Evolutionary conservation across 2,113 vertebrate genomes (phyloP).

Genomic region (Madoqua kirkii): DNA sequence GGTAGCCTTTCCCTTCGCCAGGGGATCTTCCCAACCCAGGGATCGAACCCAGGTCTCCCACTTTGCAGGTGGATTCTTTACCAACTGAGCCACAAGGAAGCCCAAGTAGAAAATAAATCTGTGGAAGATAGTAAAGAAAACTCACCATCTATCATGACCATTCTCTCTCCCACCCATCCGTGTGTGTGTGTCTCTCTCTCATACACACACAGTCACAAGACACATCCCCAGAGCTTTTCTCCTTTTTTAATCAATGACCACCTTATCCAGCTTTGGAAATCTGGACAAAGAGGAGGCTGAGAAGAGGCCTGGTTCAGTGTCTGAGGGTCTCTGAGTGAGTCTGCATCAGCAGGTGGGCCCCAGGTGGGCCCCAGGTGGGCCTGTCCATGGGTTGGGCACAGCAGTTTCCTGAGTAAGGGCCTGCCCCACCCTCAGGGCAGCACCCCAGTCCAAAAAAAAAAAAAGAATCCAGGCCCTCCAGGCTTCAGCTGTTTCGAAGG

Average conservation of each 20-base stretch:
- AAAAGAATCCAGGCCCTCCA: constrained; percentile 40
- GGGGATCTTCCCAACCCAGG: not conserved
- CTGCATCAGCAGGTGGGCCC: constrained; percentile 34
- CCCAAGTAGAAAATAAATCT: constrained; percentile 11
- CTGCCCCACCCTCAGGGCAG: constrained; percentile 59
- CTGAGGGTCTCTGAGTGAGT: constrained; percentile 59
- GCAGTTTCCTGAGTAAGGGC: constrained; percentile 74
- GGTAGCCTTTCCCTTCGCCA: not conserved
- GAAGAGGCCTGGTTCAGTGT: constrained; percentile 53
- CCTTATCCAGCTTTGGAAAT: constrained; percentile 65
- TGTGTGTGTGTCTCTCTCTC: not conserved
- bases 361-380: not conserved
- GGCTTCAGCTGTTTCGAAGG: constrained; percentile 34
- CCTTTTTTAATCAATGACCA: constrained; percentile 74
- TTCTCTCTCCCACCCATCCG: not conserved
- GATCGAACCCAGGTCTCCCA: not conserved
- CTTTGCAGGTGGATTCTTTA: not conserved
- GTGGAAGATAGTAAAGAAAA: not conserved
- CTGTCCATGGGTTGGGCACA: constrained; percentile 46
- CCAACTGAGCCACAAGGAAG: not conserved
- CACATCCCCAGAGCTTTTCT: constrained; percentile 47
- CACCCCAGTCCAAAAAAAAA: constrained; percentile 28
- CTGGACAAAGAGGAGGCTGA: constrained; percentile 60
- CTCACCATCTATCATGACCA: not conserved
- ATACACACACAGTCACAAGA: not conserved